These are phyloP conservation scores for Himalopsyche tibetana DNA, from an alignment of 2,888 invertebrate species.

Conservation along the genomic window DNA sequence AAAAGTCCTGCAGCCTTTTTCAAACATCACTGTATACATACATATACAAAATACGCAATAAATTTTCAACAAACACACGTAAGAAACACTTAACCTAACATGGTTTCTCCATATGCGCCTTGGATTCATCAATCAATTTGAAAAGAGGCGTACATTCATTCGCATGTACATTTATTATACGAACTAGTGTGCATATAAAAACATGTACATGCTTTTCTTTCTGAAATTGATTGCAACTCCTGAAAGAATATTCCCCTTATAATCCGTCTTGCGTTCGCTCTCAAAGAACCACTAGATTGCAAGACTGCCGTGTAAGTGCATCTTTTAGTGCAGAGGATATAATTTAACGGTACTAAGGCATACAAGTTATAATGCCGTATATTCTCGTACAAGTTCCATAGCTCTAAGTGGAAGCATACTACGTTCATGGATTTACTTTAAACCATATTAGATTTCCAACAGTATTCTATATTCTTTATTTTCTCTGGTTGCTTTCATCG, in stretches of 20 bases:
- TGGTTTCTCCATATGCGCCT: conserved; percentile 17
- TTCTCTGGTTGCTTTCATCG: no score
- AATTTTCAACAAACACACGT: not conserved
- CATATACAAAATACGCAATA: not conserved
- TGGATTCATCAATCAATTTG: conserved; percentile 40
- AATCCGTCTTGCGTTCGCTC: no score
- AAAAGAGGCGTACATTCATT: conserved; percentile 23
- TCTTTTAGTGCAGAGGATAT: no score
- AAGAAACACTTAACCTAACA: conserved; percentile 40
- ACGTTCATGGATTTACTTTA: no score
- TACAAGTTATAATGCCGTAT: no score
- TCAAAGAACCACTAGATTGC: no score
- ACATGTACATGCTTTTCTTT: not conserved
- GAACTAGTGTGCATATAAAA: not conserved
- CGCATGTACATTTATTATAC: not conserved
- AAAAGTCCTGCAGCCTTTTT: not conserved
- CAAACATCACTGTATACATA: not conserved
- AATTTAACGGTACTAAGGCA: no score
- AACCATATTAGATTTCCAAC: no score
- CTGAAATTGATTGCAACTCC: conserved; percentile 25
- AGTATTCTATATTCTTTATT: no score
- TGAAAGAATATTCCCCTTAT: not conserved
- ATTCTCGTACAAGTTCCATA: no score
- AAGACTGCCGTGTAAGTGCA: no score
- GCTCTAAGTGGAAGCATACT: no score